Percentiles rank a stretch among this genome's conserved stretches.
These are phyloP conservation scores for Pedetes capensis DNA, from an alignment of 2,113 vertebrate genomes.

Conservation along the genomic window DNA sequence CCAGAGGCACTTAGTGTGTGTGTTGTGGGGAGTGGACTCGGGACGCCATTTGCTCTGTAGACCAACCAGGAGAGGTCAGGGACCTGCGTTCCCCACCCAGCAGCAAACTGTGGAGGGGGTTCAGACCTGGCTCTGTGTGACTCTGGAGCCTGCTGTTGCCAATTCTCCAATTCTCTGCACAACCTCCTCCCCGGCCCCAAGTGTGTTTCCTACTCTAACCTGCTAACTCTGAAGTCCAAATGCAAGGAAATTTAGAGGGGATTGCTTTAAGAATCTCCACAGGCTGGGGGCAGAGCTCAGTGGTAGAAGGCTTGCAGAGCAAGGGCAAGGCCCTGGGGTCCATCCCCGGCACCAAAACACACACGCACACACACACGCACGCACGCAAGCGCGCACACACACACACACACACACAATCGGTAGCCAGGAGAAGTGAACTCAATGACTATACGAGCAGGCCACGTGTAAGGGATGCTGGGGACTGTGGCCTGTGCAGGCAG, in stretches of 20 bases:
- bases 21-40: fast-evolving
- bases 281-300: background rate
- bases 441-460: too few relatives aligned
- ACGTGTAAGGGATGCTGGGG: background rate
- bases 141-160: background rate
- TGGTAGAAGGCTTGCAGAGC: background rate
- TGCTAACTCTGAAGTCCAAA: background rate
- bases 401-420: too few relatives aligned
- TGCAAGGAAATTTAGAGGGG: background rate
- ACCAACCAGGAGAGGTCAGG: background rate
- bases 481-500: background rate
- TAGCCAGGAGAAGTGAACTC: background rate
- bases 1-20: background rate
- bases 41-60: fast-evolving
- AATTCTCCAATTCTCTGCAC: fast-evolving
- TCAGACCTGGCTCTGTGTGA: background rate
- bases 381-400: too few relatives aligned
- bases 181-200: background rate
- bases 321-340: background rate
- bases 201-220: too few relatives aligned
- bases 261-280: background rate
- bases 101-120: background rate
- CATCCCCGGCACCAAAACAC: background rate
- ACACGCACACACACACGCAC: too few relatives aligned
- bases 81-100: background rate